These are phyloP conservation scores for Gymnothorax javanicus DNA, from an alignment of 2,797 vertebrate genomes.

Conservation along the genomic window DNA sequence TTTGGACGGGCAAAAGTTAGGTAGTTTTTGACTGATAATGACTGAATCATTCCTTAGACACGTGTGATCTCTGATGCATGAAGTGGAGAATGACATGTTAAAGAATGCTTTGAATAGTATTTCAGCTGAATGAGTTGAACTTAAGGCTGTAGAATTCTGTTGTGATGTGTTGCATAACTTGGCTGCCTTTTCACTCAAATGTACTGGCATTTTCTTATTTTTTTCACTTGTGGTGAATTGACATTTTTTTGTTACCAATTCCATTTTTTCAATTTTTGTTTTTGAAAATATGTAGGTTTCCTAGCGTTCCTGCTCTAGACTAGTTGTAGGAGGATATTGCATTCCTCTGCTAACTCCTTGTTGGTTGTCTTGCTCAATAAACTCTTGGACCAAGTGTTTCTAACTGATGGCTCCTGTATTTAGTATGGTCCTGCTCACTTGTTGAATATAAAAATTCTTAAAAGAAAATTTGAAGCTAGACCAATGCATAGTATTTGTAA, in stretches of 20 bases:
- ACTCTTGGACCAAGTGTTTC: slow-evolving; percentile 21
- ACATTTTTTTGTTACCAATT: neutral
- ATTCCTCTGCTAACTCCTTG: slow-evolving; percentile 6
- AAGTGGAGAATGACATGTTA: neutral
- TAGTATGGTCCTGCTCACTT: neutral
- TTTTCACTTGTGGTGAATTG: neutral
- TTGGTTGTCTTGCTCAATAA: slow-evolving; percentile 20
- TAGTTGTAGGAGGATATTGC: neutral
- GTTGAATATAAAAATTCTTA: neutral
- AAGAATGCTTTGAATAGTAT: neutral
- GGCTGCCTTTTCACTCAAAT: neutral
- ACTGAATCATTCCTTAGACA: neutral
- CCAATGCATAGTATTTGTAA: no score
- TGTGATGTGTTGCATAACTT: neutral
- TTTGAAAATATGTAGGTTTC: neutral
- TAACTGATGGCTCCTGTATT: slow-evolving; percentile 2
- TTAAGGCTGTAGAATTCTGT: neutral
- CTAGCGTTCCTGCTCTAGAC: neutral
- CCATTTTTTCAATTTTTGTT: neutral
- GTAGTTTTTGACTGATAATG: neutral
- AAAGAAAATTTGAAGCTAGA: no score
- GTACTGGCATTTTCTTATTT: neutral
- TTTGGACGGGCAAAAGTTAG: neutral
- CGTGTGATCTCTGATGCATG: neutral
- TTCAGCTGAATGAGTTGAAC: neutral